Evolutionary conservation across 2,888 invertebrate genomes (phyloP), one percentile per base, ranked within the genome.

Genomic region (Netelia melanura): DNA sequence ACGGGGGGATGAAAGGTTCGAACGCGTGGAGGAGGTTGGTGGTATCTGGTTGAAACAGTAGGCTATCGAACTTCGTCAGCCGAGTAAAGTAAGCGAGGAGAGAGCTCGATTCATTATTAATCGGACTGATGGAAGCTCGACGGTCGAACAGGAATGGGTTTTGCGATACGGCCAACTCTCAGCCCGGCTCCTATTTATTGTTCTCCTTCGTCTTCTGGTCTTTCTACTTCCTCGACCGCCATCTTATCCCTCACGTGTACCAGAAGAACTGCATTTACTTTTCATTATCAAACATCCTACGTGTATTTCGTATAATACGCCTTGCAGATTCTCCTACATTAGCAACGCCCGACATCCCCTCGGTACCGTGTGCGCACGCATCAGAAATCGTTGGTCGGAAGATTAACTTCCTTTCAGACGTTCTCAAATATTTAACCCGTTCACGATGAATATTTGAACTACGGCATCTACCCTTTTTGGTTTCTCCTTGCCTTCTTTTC

Each of bases 341-440:
- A 71, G 5, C 11, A n/a, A 52, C 11, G 21, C 17, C 17, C 62
- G 6, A 43, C 62, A 65, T 80, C 58, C 38, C 38, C 48, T 65
- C 67, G 44, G 44, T 62, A 43, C 23, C 62, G 30, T 68, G 61
- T 61, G 65, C 58, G 23, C 11, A 8, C 48, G 43, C 17, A 3
- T 38, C 38, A 30, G 43, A 62, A 70, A 71, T 79, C 70, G 52
- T n/a, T 43, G 10, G 61, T 58, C 56, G 72, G 68, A 62, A 74
- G 83, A 74, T 85, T 64, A 83, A 85, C 85, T 83, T 85, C 90
- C 91, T 91, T 86, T 90, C 88, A 90, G 90, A 88, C 87, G 71
- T 80, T 84, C 86, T 91, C 83, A 89, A 90, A 90, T 89, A 91
- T 91, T 91, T 89, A 90, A 83, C 72, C 75, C 65, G 5, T 70